phyloP scores from a whole-genome alignment of 1,140 invertebrate species.

The Bombus confusus region DNA sequence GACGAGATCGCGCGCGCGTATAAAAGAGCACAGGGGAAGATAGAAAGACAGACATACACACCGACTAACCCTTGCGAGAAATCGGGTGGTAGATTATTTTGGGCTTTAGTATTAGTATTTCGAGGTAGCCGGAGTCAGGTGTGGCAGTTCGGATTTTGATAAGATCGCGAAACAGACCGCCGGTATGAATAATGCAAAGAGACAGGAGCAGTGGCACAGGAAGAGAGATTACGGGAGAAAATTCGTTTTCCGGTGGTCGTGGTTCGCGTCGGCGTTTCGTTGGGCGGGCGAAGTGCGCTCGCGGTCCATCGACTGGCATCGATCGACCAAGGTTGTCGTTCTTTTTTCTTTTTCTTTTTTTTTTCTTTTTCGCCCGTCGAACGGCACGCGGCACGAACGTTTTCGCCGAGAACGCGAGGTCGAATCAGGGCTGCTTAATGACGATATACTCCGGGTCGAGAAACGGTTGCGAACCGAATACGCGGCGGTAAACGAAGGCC shows the following conservation, averaged over 20 bases:
- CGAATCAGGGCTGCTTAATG: constrained; percentile 6
- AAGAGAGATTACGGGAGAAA: neutral
- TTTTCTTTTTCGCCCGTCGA: neutral
- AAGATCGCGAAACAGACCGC: constrained; percentile 56
- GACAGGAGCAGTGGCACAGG: too few relatives aligned
- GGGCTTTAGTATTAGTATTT: constrained; percentile 81
- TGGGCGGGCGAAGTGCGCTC: neutral
- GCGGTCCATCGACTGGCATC: constrained; percentile 15
- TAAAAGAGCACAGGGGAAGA: neutral
- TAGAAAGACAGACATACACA: neutral
- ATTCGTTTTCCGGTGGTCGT: neutral
- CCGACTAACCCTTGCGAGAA: neutral
- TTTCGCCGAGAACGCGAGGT: neutral
- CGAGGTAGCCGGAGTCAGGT: constrained; percentile 42
- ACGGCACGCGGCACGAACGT: neutral
- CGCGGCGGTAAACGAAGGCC: constrained; percentile 76
- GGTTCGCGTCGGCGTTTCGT: neutral
- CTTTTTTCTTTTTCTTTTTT: neutral
- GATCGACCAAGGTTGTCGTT: neutral
- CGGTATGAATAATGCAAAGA: neutral
- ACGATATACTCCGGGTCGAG: constrained; percentile 23
- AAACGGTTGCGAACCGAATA: constrained; percentile 45
- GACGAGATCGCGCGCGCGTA: constrained; percentile 44
- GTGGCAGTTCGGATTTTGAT: constrained; percentile 32
- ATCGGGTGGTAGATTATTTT: constrained; percentile 73